Evolutionary conservation across 2,797 vertebrate species (phyloP), one percentile per base, ranked within the genome.

Genomic region (Naso thynnoides): DNA sequence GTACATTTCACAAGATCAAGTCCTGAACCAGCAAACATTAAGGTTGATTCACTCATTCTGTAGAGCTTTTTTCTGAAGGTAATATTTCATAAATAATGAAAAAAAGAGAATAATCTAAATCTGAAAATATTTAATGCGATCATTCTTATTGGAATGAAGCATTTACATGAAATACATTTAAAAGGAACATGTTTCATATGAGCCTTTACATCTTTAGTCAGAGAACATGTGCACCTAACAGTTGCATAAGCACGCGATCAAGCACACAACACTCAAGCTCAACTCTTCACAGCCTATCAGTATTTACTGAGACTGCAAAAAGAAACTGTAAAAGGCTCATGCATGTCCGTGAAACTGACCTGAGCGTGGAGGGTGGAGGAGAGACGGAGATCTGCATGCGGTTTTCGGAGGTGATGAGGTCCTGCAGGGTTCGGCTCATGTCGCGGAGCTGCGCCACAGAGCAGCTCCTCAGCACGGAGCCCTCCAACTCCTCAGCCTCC

Each of bases 351-450:
- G 59, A 33, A 0, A 8, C 88, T 87, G 54, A 97, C 97, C 97
- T 97, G 86, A 91, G 92, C 38, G 94, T 27, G 38, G 90, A 59
- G 18, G 91, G 85, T 0, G 96, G 93, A 27, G 94, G 92, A 53
- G 94, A 94, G 57, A 93, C 68, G 0, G 39, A 76, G 83, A 94
- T 89, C 29, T 91, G 92, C 23, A 87, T 74, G 73, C 87, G 93
- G 91, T 75, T 88, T 8, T 96, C 93, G 0, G 90, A 95, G 16
- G 89, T 66, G 81, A 95, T 70, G 5, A 94, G 92, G 64, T 96
- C 96, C 52, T 92, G 90, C 92, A 96, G 75, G 41, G 91, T 94
- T 49, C 88, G 87, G 82, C 81, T 90, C 83, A 96, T 83, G 83
- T 95, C 90, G 6, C 85, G 79, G 29, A 98, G 92, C 78, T 97